phyloP scores from a whole-genome alignment of 2,797 vertebrate species.

The Myotis vivesi region DNA sequence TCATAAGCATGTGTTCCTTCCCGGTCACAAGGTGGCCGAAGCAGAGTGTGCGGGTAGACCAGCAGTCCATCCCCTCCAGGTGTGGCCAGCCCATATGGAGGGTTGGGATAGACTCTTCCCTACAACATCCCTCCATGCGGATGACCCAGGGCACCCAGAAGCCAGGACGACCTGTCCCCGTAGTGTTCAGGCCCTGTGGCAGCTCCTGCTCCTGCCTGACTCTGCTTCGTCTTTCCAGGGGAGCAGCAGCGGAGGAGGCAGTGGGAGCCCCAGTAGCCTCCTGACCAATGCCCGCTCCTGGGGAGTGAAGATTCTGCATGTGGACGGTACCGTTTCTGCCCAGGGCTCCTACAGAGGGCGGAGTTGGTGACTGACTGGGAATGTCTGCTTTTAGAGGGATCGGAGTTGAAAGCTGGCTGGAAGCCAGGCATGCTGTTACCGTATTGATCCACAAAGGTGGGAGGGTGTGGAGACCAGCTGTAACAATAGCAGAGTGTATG shows the following conservation, averaged over 20 bases:
- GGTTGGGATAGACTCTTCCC: neutral
- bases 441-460: neutral
- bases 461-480: neutral
- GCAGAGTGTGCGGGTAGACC: neutral
- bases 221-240: constrained; percentile 81
- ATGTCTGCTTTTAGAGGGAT: neutral
- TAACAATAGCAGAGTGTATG: accelerated
- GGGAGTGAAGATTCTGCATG: constrained; percentile 90
- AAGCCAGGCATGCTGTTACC: neutral
- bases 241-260: constrained; percentile 74
- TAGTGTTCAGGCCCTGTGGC: neutral
- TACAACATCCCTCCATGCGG: accelerated
- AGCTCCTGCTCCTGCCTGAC: neutral
- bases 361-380: neutral
- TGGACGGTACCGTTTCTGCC: constrained; percentile 87
- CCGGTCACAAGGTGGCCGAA: neutral
- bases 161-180: neutral
- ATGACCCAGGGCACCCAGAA: neutral
- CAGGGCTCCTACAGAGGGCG: neutral
- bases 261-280: constrained; percentile 83
- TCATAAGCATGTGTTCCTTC: neutral
- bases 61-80: neutral
- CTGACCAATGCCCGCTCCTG: constrained; percentile 88
- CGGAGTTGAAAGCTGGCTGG: neutral
- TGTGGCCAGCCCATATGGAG: neutral